These are phyloP conservation scores for Edolisoma coerulescens DNA, from an alignment of 2,113 vertebrate species.

Conservation along the genomic window DNA sequence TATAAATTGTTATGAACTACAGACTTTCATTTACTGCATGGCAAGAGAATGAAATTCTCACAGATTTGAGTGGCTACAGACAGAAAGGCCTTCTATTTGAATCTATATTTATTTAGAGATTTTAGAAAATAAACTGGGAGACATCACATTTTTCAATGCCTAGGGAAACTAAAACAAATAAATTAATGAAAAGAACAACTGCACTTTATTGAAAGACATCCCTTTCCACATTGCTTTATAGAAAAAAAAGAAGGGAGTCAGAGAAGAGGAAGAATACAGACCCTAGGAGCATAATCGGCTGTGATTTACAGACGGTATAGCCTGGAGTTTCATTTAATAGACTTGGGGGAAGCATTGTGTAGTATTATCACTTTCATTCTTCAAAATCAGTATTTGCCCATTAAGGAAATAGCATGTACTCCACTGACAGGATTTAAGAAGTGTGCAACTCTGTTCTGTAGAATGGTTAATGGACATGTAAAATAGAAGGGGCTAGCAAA, in stretches of 20 bases:
- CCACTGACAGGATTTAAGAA: not conserved
- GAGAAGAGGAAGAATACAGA: not conserved
- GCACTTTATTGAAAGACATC: not conserved
- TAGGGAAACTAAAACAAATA: not conserved
- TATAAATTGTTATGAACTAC: not conserved
- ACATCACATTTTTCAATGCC: not conserved
- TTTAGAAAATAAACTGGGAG: not conserved
- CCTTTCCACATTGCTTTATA: not conserved
- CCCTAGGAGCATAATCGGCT: not conserved
- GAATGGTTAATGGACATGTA: not conserved
- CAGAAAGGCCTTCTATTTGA: not conserved
- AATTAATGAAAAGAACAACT: not conserved
- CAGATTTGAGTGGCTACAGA: not conserved
- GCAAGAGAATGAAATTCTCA: not conserved
- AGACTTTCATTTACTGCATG: not conserved
- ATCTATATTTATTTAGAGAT: not conserved
- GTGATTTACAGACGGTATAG: not conserved
- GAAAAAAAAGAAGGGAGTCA: not conserved
- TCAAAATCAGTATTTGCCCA: not conserved
- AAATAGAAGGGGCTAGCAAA: not conserved
- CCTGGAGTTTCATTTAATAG: slow-evolving; percentile 24
- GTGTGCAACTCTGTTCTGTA: not conserved
- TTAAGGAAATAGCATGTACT: slow-evolving; percentile 19
- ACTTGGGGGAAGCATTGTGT: not conserved
- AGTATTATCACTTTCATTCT: slow-evolving; percentile 8